phyloP scores from a whole-genome alignment of 2,113 vertebrate genomes.

The Lontra canadensis region DNA sequence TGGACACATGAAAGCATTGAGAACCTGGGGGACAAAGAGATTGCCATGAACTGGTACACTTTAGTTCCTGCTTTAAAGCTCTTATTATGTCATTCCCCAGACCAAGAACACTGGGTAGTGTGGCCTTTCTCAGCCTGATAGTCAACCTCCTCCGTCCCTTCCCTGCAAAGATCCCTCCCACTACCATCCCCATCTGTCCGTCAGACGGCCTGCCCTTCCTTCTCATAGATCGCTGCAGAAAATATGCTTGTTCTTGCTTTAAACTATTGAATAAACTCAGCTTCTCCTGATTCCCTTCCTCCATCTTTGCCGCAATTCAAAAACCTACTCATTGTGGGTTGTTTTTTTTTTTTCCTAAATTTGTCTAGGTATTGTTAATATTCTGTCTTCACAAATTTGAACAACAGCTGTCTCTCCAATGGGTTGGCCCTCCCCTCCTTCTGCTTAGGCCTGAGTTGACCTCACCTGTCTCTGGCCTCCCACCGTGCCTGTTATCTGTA shows the following conservation, averaged over 20 bases:
- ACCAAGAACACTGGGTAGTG: not conserved
- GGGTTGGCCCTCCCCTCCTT: rapidly evolving
- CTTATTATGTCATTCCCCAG: not conserved
- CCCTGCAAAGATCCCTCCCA: not conserved
- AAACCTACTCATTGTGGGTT: not conserved
- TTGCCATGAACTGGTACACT: too few relatives aligned
- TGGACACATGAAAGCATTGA: not conserved
- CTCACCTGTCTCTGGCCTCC: not conserved
- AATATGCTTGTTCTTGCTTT: not conserved
- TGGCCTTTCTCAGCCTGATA: not conserved
- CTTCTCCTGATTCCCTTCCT: not conserved
- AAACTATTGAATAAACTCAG: not conserved
- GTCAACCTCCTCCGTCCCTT: not conserved
- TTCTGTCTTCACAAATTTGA: not conserved
- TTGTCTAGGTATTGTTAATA: not conserved
- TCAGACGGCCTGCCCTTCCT: too few relatives aligned
- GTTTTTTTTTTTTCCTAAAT: not conserved
- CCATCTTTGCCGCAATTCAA: not conserved
- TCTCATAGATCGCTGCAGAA: not conserved
- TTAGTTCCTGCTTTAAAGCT: not conserved
- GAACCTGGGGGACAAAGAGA: not conserved
- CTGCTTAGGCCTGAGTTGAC: not conserved
- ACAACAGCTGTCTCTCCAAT: not conserved
- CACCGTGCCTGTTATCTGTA: rapidly evolving
- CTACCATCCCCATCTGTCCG: not conserved